These are phyloP conservation scores for Chondrilla cf. caribensis DNA, from an alignment of 37 sponge, comb jelly and placozoan species.

Conservation along the genomic window DNA sequence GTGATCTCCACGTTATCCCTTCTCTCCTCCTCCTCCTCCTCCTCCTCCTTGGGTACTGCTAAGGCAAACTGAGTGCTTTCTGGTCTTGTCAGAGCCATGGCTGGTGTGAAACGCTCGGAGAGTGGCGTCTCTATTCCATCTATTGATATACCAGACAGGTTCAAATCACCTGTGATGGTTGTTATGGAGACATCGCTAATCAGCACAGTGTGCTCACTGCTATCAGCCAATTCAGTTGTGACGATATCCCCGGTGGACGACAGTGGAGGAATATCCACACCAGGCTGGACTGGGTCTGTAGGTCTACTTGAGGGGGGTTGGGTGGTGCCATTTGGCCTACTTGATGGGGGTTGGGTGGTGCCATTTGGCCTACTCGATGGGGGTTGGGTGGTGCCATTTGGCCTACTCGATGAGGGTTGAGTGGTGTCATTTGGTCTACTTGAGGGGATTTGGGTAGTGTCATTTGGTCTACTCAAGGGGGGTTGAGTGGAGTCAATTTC, in stretches of 20 bases:
- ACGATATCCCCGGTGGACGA: slow-evolving; percentile 17
- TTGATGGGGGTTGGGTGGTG: neutral
- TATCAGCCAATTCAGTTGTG: neutral
- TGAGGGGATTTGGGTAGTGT: neutral
- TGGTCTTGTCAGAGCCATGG: neutral
- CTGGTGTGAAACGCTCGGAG: slow-evolving; percentile 13
- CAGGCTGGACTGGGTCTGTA: neutral
- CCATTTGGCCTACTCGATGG: neutral
- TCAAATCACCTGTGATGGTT: slow-evolving; percentile 1
- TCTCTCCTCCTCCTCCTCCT: no score
- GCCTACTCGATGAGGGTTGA: neutral
- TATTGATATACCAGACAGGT: neutral
- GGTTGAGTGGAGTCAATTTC: no score
- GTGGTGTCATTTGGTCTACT: neutral
- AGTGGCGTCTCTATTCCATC: slow-evolving; percentile 28
- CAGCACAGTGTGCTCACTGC: neutral
- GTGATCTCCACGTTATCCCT: no score
- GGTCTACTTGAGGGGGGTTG: no score
- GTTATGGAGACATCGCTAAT: slow-evolving; percentile 22
- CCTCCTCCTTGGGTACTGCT: no score
- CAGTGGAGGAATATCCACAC: neutral
- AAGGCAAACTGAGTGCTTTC: neutral
- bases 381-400: neutral
- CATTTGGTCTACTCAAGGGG: no score
- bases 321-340: neutral